A percentile compares a stretch with the other conserved stretches of the same genome.
Conservation (phyloP, 1,140 invertebrate genomes). For the Pissodes strobi region DNA sequence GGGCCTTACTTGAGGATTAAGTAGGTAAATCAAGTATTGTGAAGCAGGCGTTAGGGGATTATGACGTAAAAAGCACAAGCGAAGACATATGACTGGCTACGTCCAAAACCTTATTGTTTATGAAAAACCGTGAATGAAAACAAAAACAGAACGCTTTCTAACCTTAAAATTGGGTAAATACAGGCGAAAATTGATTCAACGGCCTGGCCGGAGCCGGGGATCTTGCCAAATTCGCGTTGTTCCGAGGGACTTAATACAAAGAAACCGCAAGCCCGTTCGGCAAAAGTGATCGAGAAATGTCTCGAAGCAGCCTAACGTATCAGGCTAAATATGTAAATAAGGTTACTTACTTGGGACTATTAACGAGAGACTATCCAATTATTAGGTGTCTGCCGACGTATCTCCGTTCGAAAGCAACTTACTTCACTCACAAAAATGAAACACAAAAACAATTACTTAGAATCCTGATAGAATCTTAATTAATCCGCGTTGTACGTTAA, state of each 20-base stretch:
- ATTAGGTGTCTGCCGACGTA: conserved; percentile 7
- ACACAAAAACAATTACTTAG: conserved; percentile 46
- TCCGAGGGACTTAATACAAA: neutral
- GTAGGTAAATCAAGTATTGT: too few relatives aligned
- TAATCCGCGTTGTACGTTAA: conserved; percentile 5
- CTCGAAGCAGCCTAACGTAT: neutral
- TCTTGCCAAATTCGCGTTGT: neutral
- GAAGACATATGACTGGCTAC: too few relatives aligned
- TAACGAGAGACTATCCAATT: conserved; percentile 12
- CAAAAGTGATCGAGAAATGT: neutral
- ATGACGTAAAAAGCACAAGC: too few relatives aligned
- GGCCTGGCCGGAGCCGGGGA: neutral
- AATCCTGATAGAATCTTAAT: conserved; percentile 25
- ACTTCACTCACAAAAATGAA: conserved; percentile 45
- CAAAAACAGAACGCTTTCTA: neutral
- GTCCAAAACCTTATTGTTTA: too few relatives aligned
- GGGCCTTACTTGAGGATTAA: too few relatives aligned
- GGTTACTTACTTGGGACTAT: conserved; percentile 21
- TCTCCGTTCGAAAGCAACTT: conserved; percentile 32
- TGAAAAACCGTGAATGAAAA: neutral
- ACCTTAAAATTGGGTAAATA: neutral
- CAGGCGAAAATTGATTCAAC: neutral
- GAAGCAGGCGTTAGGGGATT: too few relatives aligned
- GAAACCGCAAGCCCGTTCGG: conserved; percentile 3
- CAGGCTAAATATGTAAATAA: neutral